Evolutionary conservation across 1,140 invertebrate species (phyloP).

Genomic region (Wiebesia pumilae): DNA sequence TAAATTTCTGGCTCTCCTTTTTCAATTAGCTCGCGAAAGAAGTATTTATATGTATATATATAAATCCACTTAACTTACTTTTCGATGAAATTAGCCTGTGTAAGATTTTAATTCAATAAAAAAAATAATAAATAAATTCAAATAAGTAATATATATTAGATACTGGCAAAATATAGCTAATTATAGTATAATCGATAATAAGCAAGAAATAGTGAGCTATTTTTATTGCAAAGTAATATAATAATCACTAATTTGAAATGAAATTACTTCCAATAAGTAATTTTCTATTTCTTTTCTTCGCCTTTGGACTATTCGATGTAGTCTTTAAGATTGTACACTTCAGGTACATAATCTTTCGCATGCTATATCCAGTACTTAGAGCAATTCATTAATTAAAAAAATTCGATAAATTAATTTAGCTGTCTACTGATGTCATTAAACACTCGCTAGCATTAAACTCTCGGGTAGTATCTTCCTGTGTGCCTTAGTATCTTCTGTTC

Average conservation of each 20-base stretch:
- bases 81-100: too few relatives aligned
- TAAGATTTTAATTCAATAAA: neutral
- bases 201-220: neutral
- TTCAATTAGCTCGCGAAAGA: too few relatives aligned
- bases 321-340: neutral
- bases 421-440: constrained; percentile 56
- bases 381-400: constrained; percentile 62
- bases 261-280: neutral
- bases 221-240: neutral
- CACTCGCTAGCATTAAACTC: neutral
- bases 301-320: neutral
- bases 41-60: too few relatives aligned
- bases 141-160: neutral
- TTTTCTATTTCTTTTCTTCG: neutral
- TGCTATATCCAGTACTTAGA: neutral
- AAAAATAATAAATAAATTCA: too few relatives aligned
- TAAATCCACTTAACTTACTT: too few relatives aligned
- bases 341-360: neutral
- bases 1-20: too few relatives aligned
- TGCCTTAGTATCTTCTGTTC: neutral
- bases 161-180: neutral
- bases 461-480: neutral
- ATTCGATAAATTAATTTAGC: constrained; percentile 58
- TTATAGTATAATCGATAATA: neutral
- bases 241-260: neutral